Conservation (phyloP, 2,797 vertebrate species). For the Mus caroli region DNA sequence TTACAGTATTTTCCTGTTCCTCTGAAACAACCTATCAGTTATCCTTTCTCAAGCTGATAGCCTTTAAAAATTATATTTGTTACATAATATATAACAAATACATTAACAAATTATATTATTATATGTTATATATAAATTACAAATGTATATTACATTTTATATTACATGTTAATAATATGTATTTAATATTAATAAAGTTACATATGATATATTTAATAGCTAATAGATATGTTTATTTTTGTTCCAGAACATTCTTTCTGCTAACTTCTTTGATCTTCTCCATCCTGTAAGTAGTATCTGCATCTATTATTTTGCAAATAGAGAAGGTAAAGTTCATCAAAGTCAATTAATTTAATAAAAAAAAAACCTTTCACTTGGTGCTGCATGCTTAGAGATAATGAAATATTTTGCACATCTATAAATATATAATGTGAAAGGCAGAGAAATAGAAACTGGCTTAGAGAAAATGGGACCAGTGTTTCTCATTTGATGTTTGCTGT, state of each 20-base stretch:
- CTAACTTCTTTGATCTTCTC: neutral
- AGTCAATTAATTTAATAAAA: neutral
- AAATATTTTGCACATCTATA: neutral
- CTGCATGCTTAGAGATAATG: neutral
- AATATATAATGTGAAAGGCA: neutral
- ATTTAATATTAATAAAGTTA: no score
- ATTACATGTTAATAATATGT: no score
- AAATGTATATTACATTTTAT: no score
- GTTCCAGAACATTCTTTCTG: neutral
- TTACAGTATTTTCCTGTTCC: neutral
- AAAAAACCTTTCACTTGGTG: neutral
- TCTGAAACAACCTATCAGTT: rapidly evolving
- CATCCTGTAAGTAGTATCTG: neutral
- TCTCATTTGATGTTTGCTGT: neutral
- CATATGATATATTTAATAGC: neutral
- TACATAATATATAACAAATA: no score
- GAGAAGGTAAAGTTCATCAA: neutral
- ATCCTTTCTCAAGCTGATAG: neutral
- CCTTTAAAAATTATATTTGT: neutral
- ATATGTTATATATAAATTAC: no score
- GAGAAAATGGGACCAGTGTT: neutral
- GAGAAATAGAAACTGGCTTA: neutral
- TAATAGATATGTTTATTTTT: neutral
- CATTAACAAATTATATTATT: no score
- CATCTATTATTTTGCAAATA: neutral